Base-by-base conservation (phyloP, 2,888 invertebrate genomes). In the Hypomecis atomaria region DNA sequence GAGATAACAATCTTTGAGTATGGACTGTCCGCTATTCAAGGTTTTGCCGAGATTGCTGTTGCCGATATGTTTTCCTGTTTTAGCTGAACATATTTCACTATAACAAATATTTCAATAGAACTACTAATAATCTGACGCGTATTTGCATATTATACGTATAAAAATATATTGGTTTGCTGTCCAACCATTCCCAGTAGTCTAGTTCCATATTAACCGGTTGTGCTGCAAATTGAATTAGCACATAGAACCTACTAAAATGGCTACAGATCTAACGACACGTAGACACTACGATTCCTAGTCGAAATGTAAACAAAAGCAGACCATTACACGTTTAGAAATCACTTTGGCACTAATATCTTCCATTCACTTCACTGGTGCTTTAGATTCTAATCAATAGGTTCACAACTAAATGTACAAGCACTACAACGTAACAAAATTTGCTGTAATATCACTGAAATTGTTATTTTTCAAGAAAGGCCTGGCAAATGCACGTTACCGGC, bases 401-500 rank as follows among this genome's bases (percentile, higher is more conserved):
- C 40, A 10, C 37, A 4, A 33, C 23, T 0, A 11, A 43, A 23
- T 5, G 9, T 11, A 23, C 36, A 56, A 56, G 11, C 44, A 63
- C 43, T 37, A 10, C 8, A 11, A n/a, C 48, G 40, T 13, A 34
- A 40, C 53, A 7, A 36, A 33, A 34, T 9, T 40, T n/a, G 37
- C 23, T 11, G 57, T 61, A 57, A 34, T 65, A 61, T 54, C 44
- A 53, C 48, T 54, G 11, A 50, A 48, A 45, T 48, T 45, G 23
- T 53, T 44, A 43, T 65, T 71, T 73, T 73, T 70, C 66, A 66
- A 67, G 71, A 60, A 69, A 68, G 71, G 71, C 67, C 71, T 73
- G 77, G 78, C 81, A 78, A 79, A 82, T 81, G 79, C 71, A 75
- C 74, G 69, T 71, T 77, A 78, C 82, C 88, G 86, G 88, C 82